These are phyloP conservation scores for Caenorhabditis becei DNA, from an alignment of 2,888 invertebrate genomes.

Conservation along the genomic window DNA sequence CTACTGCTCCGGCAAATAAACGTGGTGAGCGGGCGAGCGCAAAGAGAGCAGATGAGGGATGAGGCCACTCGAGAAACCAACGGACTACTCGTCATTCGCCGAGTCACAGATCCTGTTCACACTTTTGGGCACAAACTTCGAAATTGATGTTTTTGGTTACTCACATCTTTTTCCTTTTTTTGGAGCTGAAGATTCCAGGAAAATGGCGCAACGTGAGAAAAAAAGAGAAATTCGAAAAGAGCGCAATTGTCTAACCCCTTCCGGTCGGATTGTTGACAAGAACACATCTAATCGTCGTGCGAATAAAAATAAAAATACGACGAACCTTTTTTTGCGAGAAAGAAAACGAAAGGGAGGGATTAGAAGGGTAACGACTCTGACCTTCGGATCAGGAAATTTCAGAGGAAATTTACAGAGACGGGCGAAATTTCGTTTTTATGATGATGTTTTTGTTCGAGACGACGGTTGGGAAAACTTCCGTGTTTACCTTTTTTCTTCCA, in stretches of 20 bases:
- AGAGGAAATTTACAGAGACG: background rate
- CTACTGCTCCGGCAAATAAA: slow-evolving; percentile 27
- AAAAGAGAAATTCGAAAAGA: background rate
- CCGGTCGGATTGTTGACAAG: slow-evolving; percentile 48
- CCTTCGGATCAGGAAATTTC: background rate
- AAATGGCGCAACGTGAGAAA: slow-evolving; percentile 1
- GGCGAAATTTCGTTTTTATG: slow-evolving; percentile 1
- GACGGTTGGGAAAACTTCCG: background rate
- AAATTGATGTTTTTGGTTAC: no score
- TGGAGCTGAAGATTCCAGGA: background rate
- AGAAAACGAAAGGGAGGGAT: background rate
- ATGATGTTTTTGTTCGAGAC: slow-evolving; percentile 19
- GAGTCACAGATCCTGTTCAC: slow-evolving; percentile 34
- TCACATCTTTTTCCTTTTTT: no score
- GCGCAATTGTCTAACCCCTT: slow-evolving; percentile 19
- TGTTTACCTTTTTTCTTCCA: slow-evolving; percentile 9
- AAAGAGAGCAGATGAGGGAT: slow-evolving; percentile 39
- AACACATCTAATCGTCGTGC: slow-evolving; percentile 28
- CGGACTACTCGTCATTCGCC: slow-evolving; percentile 37
- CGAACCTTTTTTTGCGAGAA: background rate
- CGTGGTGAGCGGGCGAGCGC: slow-evolving; percentile 19
- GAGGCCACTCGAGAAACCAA: slow-evolving; percentile 44
- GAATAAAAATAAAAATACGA: no score
- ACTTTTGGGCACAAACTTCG: slow-evolving; percentile 21
- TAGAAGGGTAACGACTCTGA: background rate